Percentiles rank a stretch among this genome's conserved stretches.
Conservation (phyloP, 1,140 invertebrate genomes). For the Goniozus legneri region DNA sequence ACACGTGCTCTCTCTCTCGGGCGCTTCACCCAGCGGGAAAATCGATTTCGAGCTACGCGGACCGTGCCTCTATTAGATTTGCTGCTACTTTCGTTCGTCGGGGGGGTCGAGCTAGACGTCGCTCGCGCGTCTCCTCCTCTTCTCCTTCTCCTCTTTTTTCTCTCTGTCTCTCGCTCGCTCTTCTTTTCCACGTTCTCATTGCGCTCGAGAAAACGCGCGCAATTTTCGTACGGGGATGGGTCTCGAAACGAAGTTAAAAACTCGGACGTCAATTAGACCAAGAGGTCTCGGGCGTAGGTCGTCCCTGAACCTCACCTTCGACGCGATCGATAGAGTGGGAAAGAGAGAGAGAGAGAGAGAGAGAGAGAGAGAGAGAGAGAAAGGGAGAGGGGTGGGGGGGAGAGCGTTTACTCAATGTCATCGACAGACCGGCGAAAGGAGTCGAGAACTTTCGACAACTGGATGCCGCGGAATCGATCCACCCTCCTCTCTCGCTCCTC, state of each 20-base stretch:
- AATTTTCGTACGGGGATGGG: too few relatives aligned
- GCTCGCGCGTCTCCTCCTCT: neutral
- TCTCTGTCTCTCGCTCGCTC: constrained; percentile 18
- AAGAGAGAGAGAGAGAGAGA: too few relatives aligned
- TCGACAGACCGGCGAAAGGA: constrained; percentile 15
- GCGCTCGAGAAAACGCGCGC: too few relatives aligned
- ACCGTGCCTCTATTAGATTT: constrained; percentile 5
- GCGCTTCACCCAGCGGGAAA: constrained; percentile 14
- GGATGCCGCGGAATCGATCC: constrained; percentile 1
- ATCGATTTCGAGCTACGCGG: constrained; percentile 16
- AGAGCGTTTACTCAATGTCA: constrained; percentile 31
- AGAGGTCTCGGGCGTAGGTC: too few relatives aligned
- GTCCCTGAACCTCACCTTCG: too few relatives aligned
- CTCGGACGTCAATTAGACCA: too few relatives aligned
- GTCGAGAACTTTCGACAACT: constrained; percentile 24
- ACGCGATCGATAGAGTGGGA: too few relatives aligned
- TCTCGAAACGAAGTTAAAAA: too few relatives aligned
- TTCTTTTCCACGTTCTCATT: too few relatives aligned
- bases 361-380: too few relatives aligned
- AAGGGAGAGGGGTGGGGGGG: too few relatives aligned
- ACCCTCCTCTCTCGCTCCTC: neutral
- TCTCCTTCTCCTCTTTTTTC: constrained; percentile 1
- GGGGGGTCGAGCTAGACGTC: constrained; percentile 1
- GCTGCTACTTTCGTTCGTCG: too few relatives aligned
- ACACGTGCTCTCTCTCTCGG: constrained; percentile 13